phyloP scores from a whole-genome alignment of 2,113 vertebrate genomes.

The Pachypanchax playfairii region DNA sequence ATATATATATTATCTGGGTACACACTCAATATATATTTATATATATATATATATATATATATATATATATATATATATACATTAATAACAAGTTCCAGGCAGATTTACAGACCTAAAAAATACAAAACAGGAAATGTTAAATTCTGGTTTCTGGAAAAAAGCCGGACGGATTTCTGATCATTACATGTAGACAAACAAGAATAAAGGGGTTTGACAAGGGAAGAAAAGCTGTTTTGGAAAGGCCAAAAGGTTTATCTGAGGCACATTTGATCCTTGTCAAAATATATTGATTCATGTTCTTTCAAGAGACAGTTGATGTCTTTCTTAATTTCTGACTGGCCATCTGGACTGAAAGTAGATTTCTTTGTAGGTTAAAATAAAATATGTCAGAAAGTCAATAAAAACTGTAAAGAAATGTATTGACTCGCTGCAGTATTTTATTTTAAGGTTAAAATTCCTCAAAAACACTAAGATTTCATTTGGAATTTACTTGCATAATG shows the following conservation, averaged over 20 bases:
- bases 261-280: constrained; percentile 80
- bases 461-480: neutral
- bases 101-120: too few relatives aligned
- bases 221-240: constrained; percentile 61
- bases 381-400: constrained; percentile 37
- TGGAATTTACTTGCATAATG: neutral
- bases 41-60: too few relatives aligned
- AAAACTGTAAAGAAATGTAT: constrained; percentile 14
- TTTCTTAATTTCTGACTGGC: constrained; percentile 69
- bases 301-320: constrained; percentile 76
- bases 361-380: constrained; percentile 28
- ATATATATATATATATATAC: too few relatives aligned
- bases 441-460: too few relatives aligned
- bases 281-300: constrained; percentile 77
- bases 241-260: constrained; percentile 74
- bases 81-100: too few relatives aligned
- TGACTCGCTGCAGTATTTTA: too few relatives aligned
- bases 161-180: constrained; percentile 68
- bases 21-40: too few relatives aligned
- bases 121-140: too few relatives aligned
- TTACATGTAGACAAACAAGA: constrained; percentile 50
- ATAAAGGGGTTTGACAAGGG: constrained; percentile 64
- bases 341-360: constrained; percentile 42
- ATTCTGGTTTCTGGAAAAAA: too few relatives aligned
- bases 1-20: too few relatives aligned